Evolutionary conservation across 2,797 vertebrate species (phyloP).

Genomic region (Apogon hyalosoma): DNA sequence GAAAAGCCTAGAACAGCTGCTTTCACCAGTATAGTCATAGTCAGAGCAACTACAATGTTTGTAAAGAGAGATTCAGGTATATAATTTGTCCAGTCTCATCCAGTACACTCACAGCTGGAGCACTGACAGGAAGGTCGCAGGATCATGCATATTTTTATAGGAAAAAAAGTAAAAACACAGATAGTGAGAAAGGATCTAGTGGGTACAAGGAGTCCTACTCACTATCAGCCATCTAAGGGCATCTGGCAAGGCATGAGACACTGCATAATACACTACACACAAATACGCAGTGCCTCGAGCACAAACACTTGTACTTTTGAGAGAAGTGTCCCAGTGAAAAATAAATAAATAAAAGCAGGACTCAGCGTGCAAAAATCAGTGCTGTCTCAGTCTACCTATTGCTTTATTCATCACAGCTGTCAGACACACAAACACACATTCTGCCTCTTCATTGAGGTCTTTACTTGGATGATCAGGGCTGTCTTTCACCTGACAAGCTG

Average conservation of each 20-base stretch:
- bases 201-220: slow-evolving; percentile 39
- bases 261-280: slow-evolving; percentile 49
- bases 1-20: slow-evolving; percentile 25
- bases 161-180: slow-evolving; percentile 14
- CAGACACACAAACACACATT: slow-evolving; percentile 27
- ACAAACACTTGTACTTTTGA: slow-evolving; percentile 41
- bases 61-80: slow-evolving; percentile 13
- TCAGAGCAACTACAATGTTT: slow-evolving; percentile 9
- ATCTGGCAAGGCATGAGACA: slow-evolving; percentile 33
- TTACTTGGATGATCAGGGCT: slow-evolving; percentile 45
- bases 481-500: slow-evolving; percentile 59
- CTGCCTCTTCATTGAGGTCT: slow-evolving; percentile 22
- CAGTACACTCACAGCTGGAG: slow-evolving; percentile 11
- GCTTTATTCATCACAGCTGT: slow-evolving; percentile 55
- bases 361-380: slow-evolving; percentile 32
- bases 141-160: slow-evolving; percentile 62
- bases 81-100: slow-evolving; percentile 46
- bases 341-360: slow-evolving; percentile 6
- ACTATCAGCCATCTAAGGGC: slow-evolving; percentile 57
- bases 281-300: slow-evolving; percentile 34
- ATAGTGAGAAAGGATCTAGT: slow-evolving; percentile 18
- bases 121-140: slow-evolving; percentile 41
- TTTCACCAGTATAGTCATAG: background rate
- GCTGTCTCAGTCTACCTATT: slow-evolving; percentile 40
- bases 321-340: slow-evolving; percentile 25